phyloP scores from a whole-genome alignment of 2,888 invertebrate species.

The Cheilosia vulpina region DNA sequence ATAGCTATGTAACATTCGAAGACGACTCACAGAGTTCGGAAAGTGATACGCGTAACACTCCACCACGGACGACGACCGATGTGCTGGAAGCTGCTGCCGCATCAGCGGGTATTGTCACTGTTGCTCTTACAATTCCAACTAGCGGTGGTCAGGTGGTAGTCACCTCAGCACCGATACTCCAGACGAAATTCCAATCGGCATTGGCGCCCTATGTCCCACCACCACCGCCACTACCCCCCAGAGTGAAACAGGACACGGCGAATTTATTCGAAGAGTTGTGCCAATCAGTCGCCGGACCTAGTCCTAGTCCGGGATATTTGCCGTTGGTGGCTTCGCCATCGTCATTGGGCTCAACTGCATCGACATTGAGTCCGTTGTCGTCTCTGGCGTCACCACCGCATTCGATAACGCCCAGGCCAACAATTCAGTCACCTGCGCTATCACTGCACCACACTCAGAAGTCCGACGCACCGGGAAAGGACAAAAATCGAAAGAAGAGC shows the following conservation, averaged over 20 bases:
- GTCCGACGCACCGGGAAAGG: conserved; percentile 88
- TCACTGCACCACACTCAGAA: conserved; percentile 82
- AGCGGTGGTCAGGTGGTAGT: conserved; percentile 84
- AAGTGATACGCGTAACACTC: conserved; percentile 85
- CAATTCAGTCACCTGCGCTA: conserved; percentile 84
- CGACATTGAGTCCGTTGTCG: conserved; percentile 88
- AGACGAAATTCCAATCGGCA: conserved; percentile 81
- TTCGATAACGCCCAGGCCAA: conserved; percentile 85
- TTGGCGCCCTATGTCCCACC: conserved; percentile 79
- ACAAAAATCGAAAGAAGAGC: conserved; percentile 92
- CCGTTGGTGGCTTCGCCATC: conserved; percentile 84
- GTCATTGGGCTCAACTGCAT: conserved; percentile 87
- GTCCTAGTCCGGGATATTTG: conserved; percentile 83
- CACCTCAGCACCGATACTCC: conserved; percentile 84
- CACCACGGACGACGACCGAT: conserved; percentile 81
- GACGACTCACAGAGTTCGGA: conserved; percentile 95
- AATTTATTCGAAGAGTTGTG: conserved; percentile 86
- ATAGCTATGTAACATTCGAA: conserved; percentile 93
- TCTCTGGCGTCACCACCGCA: conserved; percentile 87
- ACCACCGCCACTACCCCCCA: conserved; percentile 77
- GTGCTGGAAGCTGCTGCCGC: conserved; percentile 87
- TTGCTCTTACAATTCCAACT: conserved; percentile 87
- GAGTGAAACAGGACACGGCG: conserved; percentile 82
- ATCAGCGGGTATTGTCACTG: conserved; percentile 88
- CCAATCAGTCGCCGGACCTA: conserved; percentile 84